Percentiles rank a stretch among this genome's conserved stretches.
Conservation (phyloP, 2,797 vertebrate species). For the Natrix natrix region DNA sequence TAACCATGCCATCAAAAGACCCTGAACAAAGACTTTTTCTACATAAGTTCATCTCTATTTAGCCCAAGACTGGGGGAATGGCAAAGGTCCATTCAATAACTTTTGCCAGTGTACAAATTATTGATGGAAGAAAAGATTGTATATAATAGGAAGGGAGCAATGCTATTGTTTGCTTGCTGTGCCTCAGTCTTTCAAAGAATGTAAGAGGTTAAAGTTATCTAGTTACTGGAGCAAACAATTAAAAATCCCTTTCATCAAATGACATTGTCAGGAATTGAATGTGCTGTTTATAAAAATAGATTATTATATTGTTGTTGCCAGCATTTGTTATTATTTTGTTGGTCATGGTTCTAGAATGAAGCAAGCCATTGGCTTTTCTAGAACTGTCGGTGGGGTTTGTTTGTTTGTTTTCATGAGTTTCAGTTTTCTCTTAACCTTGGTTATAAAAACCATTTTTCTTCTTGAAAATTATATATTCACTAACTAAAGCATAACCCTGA, state of each 20-base stretch:
- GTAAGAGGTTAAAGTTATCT: slow-evolving; percentile 39
- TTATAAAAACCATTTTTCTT: not conserved
- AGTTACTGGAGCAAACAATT: slow-evolving; percentile 38
- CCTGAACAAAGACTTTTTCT: slow-evolving; percentile 60
- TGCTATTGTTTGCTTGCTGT: slow-evolving; percentile 46
- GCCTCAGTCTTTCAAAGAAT: slow-evolving; percentile 28
- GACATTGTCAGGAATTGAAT: slow-evolving; percentile 18
- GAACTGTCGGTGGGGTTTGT: not conserved
- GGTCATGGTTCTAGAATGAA: not conserved
- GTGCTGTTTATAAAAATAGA: slow-evolving; percentile 1
- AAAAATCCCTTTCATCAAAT: slow-evolving; percentile 7
- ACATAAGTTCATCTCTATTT: slow-evolving; percentile 65
- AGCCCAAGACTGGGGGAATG: slow-evolving; percentile 54
- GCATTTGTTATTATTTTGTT: not conserved
- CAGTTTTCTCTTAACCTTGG: not conserved
- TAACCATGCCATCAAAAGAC: slow-evolving; percentile 60
- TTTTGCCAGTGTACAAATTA: slow-evolving; percentile 68
- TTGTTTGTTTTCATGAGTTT: not conserved
- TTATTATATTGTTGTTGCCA: slow-evolving; percentile 17
- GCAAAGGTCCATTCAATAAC: slow-evolving; percentile 62
- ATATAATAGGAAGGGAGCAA: slow-evolving; percentile 43
- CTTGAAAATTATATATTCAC: not conserved
- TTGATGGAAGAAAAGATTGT: slow-evolving; percentile 54
- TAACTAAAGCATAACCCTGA: not conserved
- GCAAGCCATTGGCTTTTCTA: not conserved